Base-by-base conservation (phyloP, 2,797 vertebrate genomes). In the Artibeus lituratus region DNA sequence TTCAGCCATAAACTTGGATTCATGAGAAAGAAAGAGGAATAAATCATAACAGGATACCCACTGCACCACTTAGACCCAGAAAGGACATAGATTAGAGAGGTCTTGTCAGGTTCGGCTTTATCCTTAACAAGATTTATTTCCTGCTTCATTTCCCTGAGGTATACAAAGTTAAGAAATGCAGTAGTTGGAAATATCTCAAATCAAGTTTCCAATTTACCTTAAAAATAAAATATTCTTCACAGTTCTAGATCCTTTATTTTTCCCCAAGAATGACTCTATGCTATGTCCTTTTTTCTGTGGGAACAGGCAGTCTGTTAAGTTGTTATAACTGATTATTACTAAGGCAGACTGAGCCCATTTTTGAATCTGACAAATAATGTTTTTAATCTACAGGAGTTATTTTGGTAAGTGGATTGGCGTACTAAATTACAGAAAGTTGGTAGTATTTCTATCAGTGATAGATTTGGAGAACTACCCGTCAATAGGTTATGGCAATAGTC, bases 371-470 rank as follows among this genome's bases (percentile, higher is more conserved):
- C 51, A 92, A 69, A 65, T n/a, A 57, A 16, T 76, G 51, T 51
- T 90, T 84, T 87, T 57, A 80, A 92, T 80, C 44, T 53, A 5
- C 21, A 82, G 70, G 57, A 84, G 62, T 89, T 83, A 95, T 81
- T 92, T 96, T 93, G 65, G 59, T 80, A 91, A 89, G 90, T 88
- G 59, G 73, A 84, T 32, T 80, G 90, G 29, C 70, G 74, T 53
- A 29, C 32, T 57, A 49, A 82, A 85, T 94, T 80, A 80, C 29
- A 14, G 62, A 73, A 96, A 51, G 76, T 81, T 7, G 6, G 57
- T 80, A 51, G 21, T 72, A 26, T 89, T 95, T 95, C 62, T 67
- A 4, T 91, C 39, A 82, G 37, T 39, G 70, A 62, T 37, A 74
- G 76, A 72, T 90, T 69, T 89, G 55, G 74, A 94, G 78, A 94